Conservation (phyloP, 2,113 vertebrate species). For the Anser cygnoides region DNA sequence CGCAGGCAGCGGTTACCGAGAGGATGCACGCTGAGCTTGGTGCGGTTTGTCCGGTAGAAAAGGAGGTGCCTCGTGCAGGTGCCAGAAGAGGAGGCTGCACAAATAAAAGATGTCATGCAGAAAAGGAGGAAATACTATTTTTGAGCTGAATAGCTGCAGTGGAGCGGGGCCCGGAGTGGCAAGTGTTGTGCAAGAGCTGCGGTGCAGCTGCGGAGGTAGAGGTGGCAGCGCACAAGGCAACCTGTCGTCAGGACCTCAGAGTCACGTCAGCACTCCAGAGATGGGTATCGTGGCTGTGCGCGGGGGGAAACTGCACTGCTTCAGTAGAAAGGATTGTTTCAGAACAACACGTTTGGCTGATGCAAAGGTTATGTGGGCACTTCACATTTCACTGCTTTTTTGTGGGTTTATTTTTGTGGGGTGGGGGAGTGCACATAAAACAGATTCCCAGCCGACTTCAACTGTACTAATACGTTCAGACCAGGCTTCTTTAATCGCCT, state of each 20-base stretch:
- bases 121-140: conserved; percentile 68
- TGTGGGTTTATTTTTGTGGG: not conserved
- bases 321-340: not conserved
- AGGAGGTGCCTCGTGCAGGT: not conserved
- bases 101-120: conserved; percentile 36
- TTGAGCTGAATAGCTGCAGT: conserved; percentile 11
- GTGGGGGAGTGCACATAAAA: not conserved
- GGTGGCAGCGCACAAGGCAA: not conserved
- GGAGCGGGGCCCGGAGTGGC: not conserved
- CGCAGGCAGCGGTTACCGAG: not conserved
- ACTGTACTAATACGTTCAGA: fast-evolving
- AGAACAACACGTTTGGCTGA: fast-evolving
- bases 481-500: not conserved
- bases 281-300: not conserved
- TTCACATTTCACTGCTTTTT: not conserved
- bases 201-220: conserved; percentile 50
- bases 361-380: not conserved
- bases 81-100: not conserved
- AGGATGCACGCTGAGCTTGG: not conserved
- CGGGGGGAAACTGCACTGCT: not conserved
- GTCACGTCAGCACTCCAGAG: not conserved
- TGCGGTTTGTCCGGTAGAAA: not conserved
- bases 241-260: not conserved
- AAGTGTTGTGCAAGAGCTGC: conserved; percentile 30
- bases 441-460: not conserved